Percentiles rank a stretch among this genome's conserved stretches.
These are phyloP conservation scores for Pristionchus entomophagus DNA, from an alignment of 2,888 invertebrate species.

Conservation along the genomic window DNA sequence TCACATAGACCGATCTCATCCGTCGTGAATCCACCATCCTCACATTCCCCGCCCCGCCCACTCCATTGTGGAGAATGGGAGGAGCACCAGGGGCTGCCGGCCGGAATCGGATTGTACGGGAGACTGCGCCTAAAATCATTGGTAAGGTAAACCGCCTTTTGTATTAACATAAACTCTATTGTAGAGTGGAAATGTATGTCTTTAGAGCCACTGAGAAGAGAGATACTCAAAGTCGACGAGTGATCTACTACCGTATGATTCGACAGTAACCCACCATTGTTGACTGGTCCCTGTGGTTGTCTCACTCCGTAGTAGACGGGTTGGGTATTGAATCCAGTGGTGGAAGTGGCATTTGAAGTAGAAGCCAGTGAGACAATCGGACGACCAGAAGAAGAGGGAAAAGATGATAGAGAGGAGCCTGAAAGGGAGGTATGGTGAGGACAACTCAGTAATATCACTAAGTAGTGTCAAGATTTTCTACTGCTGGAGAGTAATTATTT, in stretches of 20 bases:
- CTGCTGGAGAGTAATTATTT: no score
- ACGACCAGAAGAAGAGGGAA: neutral
- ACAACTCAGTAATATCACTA: no score
- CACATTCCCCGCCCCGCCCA: constrained; percentile 10
- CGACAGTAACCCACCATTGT: neutral
- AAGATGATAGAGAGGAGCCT: no score
- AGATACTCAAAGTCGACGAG: no score
- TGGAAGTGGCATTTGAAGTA: neutral
- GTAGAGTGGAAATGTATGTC: no score
- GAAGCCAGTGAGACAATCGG: neutral
- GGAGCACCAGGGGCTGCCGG: neutral
- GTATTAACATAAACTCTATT: no score
- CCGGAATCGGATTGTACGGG: constrained; percentile 4
- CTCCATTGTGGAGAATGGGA: neutral
- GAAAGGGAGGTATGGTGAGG: no score
- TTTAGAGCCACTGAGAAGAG: no score
- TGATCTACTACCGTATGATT: no score
- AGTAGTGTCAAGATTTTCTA: no score
- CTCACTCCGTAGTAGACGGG: constrained; percentile 4
- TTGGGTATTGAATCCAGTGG: neutral
- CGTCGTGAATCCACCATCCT: constrained; percentile 15
- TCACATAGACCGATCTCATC: neutral
- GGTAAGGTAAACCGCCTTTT: no score
- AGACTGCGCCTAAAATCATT: neutral
- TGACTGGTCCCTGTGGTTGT: neutral